These are phyloP conservation scores for Ophion costatus DNA, from an alignment of 2,888 invertebrate species.

Conservation along the genomic window DNA sequence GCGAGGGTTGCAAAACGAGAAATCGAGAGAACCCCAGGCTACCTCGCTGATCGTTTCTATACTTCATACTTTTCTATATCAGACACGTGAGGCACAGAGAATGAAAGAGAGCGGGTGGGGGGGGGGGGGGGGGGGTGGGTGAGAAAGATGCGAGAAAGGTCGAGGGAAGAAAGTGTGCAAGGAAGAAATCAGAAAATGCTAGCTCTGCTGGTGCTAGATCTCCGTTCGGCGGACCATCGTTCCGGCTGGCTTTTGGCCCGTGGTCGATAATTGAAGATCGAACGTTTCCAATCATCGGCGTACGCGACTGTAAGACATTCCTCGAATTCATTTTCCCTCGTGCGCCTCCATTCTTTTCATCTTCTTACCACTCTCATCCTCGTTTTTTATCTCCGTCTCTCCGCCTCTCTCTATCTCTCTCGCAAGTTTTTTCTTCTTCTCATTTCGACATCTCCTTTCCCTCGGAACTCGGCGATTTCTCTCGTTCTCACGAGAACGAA, in stretches of 20 bases:
- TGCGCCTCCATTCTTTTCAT: slow-evolving; percentile 36
- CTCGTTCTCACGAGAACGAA: slow-evolving; percentile 56
- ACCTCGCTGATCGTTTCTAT: slow-evolving; percentile 52
- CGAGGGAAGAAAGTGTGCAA: slow-evolving; percentile 8
- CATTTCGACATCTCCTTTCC: slow-evolving; percentile 48
- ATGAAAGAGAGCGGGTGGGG: slow-evolving; percentile 5
- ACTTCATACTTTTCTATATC: slow-evolving; percentile 57
- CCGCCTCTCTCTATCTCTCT: slow-evolving; percentile 43
- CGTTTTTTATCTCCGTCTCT: slow-evolving; percentile 21
- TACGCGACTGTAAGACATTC: slow-evolving; percentile 60
- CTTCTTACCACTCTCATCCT: slow-evolving; percentile 12
- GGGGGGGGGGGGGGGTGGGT: slow-evolving; percentile 23
- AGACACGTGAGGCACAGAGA: slow-evolving; percentile 33
- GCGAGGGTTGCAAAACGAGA: background rate
- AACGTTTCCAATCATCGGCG: slow-evolving; percentile 65
- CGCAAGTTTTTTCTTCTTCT: slow-evolving; percentile 23
- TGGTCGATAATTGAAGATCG: slow-evolving; percentile 65
- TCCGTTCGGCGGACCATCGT: slow-evolving; percentile 6
- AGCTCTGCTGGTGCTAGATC: slow-evolving; percentile 40
- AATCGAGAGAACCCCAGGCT: slow-evolving; percentile 8
- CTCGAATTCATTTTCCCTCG: slow-evolving; percentile 59
- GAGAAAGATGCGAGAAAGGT: slow-evolving; percentile 3
- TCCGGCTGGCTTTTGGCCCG: slow-evolving; percentile 46
- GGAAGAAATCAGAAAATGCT: slow-evolving; percentile 52
- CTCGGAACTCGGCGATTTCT: slow-evolving; percentile 48